A percentile compares a stretch with the other conserved stretches of the same genome.
These are phyloP conservation scores for Acipenser transmontanus DNA, from an alignment of 2,797 vertebrate species.

Conservation along the genomic window DNA sequence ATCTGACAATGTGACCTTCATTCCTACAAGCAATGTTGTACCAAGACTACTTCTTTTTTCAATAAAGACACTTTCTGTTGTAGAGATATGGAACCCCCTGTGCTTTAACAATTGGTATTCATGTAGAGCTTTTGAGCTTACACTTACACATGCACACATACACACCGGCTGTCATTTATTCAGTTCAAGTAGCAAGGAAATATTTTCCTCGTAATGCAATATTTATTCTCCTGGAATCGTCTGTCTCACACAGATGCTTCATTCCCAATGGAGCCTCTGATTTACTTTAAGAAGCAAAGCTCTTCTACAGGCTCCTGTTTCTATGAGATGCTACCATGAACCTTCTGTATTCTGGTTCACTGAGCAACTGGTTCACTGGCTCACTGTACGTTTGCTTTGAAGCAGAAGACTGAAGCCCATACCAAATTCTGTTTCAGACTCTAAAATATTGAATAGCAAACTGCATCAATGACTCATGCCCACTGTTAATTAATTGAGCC, in stretches of 20 bases:
- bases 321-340: not conserved
- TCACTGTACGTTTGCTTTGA: too few relatives aligned
- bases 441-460: too few relatives aligned
- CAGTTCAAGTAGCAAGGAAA: not conserved
- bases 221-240: not conserved
- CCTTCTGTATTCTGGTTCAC: not conserved
- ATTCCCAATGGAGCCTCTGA: not conserved
- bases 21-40: not conserved
- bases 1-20: not conserved
- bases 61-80: not conserved
- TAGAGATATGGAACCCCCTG: not conserved
- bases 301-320: not conserved
- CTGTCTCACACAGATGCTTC: slow-evolving; percentile 1
- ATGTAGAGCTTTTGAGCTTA: not conserved
- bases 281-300: not conserved
- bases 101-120: not conserved
- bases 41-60: not conserved
- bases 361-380: too few relatives aligned
- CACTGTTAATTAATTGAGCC: too few relatives aligned
- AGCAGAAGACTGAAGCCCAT: too few relatives aligned
- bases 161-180: slow-evolving; percentile 5
- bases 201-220: not conserved
- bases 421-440: too few relatives aligned
- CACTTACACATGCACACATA: not conserved
- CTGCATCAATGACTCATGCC: too few relatives aligned